These are phyloP conservation scores for Lamprotornis superbus DNA, from an alignment of 2,113 vertebrate species.

Conservation along the genomic window DNA sequence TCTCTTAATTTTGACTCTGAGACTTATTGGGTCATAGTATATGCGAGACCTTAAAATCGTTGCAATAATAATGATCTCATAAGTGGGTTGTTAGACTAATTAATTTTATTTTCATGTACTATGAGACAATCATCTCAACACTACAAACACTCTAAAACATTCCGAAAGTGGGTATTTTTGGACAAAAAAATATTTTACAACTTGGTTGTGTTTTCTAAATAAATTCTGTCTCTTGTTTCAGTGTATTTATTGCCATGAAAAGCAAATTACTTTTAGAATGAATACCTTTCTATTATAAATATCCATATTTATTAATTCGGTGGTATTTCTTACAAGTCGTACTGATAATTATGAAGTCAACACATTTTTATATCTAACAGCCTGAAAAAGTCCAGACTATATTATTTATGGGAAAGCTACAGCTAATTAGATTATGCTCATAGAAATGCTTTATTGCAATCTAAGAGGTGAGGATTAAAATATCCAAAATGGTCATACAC, in stretches of 20 bases:
- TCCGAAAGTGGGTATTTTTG: neutral
- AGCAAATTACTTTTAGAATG: neutral
- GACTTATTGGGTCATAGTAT: neutral
- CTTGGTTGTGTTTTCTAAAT: neutral
- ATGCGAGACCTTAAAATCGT: neutral
- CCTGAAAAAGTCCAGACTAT: neutral
- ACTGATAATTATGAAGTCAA: neutral
- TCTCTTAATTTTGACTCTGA: neutral
- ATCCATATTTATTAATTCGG: neutral
- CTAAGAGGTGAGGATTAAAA: neutral
- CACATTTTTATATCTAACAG: neutral
- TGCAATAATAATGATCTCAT: slow-evolving; percentile 12
- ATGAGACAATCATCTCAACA: neutral
- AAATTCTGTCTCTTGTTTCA: neutral
- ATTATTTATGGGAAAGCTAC: neutral
- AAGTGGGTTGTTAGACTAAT: neutral
- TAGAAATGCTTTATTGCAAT: neutral
- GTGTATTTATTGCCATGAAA: neutral
- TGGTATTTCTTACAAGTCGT: neutral
- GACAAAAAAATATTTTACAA: neutral
- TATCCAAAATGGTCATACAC: neutral
- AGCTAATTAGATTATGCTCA: neutral
- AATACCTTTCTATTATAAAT: neutral
- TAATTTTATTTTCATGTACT: neutral
- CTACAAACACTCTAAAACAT: neutral